Evolutionary conservation across 2,888 invertebrate genomes (phyloP).

Genomic region (Leptinotarsa juncta): DNA sequence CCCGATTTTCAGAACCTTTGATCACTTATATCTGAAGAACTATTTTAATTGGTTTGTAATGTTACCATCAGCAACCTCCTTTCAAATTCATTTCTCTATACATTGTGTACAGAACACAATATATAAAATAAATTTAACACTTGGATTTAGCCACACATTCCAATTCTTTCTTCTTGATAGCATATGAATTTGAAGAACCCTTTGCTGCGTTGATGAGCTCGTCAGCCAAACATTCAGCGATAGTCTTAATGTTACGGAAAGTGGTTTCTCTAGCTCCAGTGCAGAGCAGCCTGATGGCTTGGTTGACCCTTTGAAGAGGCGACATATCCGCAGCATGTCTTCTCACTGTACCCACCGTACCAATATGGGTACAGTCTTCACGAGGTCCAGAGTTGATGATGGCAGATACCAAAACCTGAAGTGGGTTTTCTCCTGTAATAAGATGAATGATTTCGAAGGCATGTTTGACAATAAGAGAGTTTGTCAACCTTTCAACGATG

Average conservation of each 20-base stretch:
- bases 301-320: conserved; percentile 97
- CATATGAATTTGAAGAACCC: conserved; percentile 99
- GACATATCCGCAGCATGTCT: conserved; percentile 99
- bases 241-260: conserved; percentile 99
- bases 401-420: no score
- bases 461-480: conserved; percentile 80
- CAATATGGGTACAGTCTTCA: conserved; percentile 70
- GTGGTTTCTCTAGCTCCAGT: conserved; percentile 99
- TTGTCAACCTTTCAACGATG: conserved; percentile 97
- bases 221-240: conserved; percentile 99
- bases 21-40: no score
- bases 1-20: no score
- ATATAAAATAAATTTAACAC: conserved; percentile 80
- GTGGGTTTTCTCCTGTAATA: no score
- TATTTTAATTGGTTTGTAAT: no score
- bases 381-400: no score
- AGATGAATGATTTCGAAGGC: no score
- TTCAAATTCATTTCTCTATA: no score
- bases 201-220: conserved; percentile 99
- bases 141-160: conserved; percentile 99
- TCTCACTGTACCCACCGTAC: conserved; percentile 99
- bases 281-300: conserved; percentile 99
- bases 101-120: conserved; percentile 44
- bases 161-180: conserved; percentile 99
- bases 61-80: background rate